Percentiles rank a stretch among this genome's conserved stretches.
Evolutionary conservation across 2,797 vertebrate genomes (phyloP).

Genomic region (Myotis myotis): DNA sequence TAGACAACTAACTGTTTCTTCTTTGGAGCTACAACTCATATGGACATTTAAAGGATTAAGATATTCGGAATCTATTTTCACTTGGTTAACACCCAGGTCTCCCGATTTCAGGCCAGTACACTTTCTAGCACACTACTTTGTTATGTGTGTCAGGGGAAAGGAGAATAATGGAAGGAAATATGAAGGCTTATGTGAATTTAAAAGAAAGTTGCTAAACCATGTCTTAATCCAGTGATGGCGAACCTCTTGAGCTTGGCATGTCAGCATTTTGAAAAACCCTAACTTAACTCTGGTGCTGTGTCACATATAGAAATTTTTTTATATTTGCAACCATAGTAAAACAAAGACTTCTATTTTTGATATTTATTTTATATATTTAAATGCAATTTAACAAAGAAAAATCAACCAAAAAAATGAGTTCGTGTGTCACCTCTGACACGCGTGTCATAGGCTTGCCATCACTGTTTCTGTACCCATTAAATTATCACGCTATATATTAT

Average conservation of each 20-base stretch:
- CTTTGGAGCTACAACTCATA: neutral
- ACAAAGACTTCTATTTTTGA: no score
- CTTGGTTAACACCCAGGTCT: neutral
- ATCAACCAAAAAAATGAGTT: no score
- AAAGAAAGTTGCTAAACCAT: neutral
- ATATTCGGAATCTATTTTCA: no score
- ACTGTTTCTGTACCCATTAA: neutral
- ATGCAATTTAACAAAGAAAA: no score
- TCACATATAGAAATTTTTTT: no score
- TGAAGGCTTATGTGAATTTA: neutral
- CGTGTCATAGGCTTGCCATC: no score
- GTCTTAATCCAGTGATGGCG: neutral
- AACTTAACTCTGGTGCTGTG: no score
- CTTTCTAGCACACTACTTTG: neutral
- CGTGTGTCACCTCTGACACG: no score
- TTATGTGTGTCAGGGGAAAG: neutral
- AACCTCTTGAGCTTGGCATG: no score
- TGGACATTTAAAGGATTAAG: neutral
- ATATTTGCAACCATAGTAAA: no score
- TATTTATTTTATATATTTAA: no score
- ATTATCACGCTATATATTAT: neutral
- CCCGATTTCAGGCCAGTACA: neutral
- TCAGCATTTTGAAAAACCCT: no score
- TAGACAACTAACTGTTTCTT: neutral
- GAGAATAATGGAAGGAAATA: neutral